Evolutionary conservation across 2,113 vertebrate species (phyloP).

Genomic region (Morone chrysops): DNA sequence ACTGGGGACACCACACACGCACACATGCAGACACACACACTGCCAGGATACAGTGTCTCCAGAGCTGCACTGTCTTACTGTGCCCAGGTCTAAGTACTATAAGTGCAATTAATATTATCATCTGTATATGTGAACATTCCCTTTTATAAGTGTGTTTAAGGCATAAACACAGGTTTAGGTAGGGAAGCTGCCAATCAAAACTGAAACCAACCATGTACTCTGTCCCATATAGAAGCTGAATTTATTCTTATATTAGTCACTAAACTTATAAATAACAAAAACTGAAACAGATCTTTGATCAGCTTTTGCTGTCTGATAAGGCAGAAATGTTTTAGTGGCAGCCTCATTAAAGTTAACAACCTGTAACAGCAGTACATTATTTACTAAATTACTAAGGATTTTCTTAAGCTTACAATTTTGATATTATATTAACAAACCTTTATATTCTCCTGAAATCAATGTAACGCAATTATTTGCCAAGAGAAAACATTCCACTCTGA

Average conservation of each 20-base stretch:
- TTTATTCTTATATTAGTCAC: too few relatives aligned
- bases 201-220: neutral
- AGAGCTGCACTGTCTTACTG: neutral
- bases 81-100: neutral
- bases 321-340: neutral
- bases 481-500: too few relatives aligned
- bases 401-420: constrained; percentile 1
- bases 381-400: neutral
- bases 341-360: constrained; percentile 22
- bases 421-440: neutral
- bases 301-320: neutral
- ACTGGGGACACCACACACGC: constrained; percentile 11
- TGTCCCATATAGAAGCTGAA: neutral
- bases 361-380: neutral
- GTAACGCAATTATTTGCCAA: neutral
- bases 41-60: neutral
- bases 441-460: neutral
- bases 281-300: constrained; percentile 4
- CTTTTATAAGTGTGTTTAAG: neutral
- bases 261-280: neutral
- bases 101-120: neutral
- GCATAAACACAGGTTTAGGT: neutral
- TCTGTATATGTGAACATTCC: neutral
- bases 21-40: neutral
- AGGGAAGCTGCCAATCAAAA: neutral